phyloP scores from a whole-genome alignment of 2,888 invertebrate genomes.

The Plebejus melissa region DNA sequence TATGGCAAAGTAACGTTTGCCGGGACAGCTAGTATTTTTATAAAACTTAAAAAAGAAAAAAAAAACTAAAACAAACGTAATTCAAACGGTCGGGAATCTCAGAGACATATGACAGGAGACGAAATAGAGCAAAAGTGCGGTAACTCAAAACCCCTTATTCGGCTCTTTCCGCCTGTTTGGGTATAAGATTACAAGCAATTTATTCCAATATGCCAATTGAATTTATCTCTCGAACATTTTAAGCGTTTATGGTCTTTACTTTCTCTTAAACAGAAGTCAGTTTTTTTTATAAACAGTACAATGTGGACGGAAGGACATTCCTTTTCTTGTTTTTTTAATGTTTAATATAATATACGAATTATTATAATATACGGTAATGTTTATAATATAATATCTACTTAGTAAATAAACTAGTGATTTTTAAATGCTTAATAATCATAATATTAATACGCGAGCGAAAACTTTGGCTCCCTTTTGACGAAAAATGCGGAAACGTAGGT shows the following conservation, averaged over 20 bases:
- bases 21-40: no score
- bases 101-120: slow-evolving; percentile 47
- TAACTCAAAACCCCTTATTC: slow-evolving; percentile 75
- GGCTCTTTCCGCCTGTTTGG: slow-evolving; percentile 74
- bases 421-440: no score
- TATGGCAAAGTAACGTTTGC: no score
- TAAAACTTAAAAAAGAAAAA: neutral
- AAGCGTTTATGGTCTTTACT: slow-evolving; percentile 55
- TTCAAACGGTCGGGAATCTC: slow-evolving; percentile 53
- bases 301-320: neutral
- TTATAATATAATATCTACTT: no score
- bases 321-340: neutral
- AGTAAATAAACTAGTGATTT: no score
- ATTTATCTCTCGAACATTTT: slow-evolving; percentile 60
- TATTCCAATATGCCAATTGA: slow-evolving; percentile 74
- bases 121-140: slow-evolving; percentile 59
- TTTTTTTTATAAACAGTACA: slow-evolving; percentile 34
- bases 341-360: no score
- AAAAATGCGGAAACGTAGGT: no score
- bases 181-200: slow-evolving; percentile 78
- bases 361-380: no score
- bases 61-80: slow-evolving; percentile 30
- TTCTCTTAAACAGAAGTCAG: slow-evolving; percentile 41
- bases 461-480: no score
- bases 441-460: no score